These are phyloP conservation scores for Anguilla marmorata DNA, from an alignment of 2,797 vertebrate genomes.

Conservation along the genomic window DNA sequence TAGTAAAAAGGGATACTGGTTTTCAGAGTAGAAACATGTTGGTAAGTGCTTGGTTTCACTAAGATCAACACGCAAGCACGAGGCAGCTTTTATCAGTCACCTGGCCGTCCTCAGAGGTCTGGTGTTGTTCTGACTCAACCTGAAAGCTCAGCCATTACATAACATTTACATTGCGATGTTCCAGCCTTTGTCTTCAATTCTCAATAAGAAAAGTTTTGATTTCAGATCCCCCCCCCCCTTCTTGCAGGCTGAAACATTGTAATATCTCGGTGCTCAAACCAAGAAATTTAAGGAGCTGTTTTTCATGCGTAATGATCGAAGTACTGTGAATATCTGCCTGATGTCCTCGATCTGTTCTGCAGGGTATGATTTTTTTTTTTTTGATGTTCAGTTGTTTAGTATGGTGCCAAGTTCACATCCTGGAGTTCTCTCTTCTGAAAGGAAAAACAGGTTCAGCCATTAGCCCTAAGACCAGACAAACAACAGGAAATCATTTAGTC, in stretches of 20 bases:
- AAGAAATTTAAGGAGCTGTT: neutral
- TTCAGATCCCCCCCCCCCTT: neutral
- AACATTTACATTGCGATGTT: neutral
- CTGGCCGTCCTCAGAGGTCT: neutral
- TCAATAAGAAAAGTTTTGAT: too few species aligned
- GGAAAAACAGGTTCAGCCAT: constrained; percentile 16
- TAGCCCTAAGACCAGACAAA: neutral
- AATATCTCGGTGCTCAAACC: neutral
- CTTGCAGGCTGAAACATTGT: neutral
- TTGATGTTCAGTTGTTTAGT: constrained; percentile 29
- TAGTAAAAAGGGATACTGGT: neutral
- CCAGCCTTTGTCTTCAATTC: neutral
- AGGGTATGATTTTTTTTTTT: neutral
- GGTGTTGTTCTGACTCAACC: neutral
- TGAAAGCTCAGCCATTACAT: neutral
- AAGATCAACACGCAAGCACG: neutral
- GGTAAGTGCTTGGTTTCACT: neutral
- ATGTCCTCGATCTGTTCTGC: neutral
- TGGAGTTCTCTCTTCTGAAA: constrained; percentile 45
- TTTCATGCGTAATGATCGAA: neutral
- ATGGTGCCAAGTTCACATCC: constrained; percentile 31
- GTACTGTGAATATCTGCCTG: constrained; percentile 11
- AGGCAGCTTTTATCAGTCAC: neutral
- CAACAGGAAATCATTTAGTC: neutral
- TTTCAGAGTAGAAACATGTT: neutral